A percentile compares a stretch with the other conserved stretches of the same genome.
Evolutionary conservation across 2,797 vertebrate species (phyloP).

Genomic region (Lagocephalus sceleratus): DNA sequence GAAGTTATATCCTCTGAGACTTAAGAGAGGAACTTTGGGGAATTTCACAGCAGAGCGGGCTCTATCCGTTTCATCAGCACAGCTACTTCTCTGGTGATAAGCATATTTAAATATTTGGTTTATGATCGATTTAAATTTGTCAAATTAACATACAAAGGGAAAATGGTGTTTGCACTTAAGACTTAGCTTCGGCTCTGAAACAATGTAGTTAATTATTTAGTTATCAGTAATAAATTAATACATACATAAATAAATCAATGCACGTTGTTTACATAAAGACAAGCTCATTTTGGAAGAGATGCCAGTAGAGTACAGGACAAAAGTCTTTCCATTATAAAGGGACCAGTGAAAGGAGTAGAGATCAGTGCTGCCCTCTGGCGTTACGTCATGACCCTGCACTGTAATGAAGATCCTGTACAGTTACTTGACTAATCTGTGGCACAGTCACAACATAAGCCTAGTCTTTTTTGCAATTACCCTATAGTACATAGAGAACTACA

Average conservation of each 20-base stretch:
- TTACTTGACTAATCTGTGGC: conserved; percentile 1
- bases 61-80: conserved; percentile 57
- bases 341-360: conserved; percentile 37
- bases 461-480: too few relatives aligned
- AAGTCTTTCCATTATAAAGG: conserved; percentile 16
- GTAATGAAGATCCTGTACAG: neutral
- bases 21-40: conserved; percentile 37
- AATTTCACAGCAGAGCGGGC: conserved; percentile 51
- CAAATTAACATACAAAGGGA: conserved; percentile 31
- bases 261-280: neutral
- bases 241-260: conserved; percentile 2
- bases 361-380: conserved; percentile 73
- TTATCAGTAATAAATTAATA: conserved; percentile 6
- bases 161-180: too few relatives aligned
- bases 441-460: neutral
- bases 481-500: too few relatives aligned
- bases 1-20: conserved; percentile 53
- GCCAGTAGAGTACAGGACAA: conserved; percentile 10
- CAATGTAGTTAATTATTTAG: too few relatives aligned
- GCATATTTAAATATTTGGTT: conserved; percentile 36
- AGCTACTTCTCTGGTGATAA: conserved; percentile 33
- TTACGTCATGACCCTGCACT: conserved; percentile 16
- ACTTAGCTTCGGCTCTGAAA: too few relatives aligned
- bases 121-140: conserved; percentile 32
- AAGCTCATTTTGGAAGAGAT: conserved; percentile 6